A percentile compares a stretch with the other conserved stretches of the same genome.
Conservation (phyloP, 2,113 vertebrate genomes). For the Poecilia latipinna region DNA sequence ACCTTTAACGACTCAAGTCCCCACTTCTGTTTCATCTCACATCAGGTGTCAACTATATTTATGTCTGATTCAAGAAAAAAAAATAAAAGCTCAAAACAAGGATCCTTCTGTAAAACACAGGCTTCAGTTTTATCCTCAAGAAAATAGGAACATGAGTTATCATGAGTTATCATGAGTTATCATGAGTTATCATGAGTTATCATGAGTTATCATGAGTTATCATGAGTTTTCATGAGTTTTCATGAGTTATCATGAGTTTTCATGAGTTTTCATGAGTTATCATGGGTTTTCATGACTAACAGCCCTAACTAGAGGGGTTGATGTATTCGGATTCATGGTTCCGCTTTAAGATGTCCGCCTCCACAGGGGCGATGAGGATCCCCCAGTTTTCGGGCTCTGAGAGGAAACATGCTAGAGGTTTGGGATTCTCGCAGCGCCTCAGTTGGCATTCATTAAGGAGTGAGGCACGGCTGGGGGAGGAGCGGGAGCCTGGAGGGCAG, state of each 20-base stretch:
- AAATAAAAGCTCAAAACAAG: not conserved
- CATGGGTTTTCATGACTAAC: slow-evolving; percentile 58
- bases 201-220: slow-evolving; percentile 42
- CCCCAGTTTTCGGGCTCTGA: slow-evolving; percentile 21
- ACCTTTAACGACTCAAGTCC: too few species aligned
- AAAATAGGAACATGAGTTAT: slow-evolving; percentile 49
- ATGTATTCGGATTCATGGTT: slow-evolving; percentile 43
- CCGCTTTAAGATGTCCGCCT: slow-evolving; percentile 41
- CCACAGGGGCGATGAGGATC: slow-evolving; percentile 22
- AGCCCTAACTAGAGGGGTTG: slow-evolving; percentile 61
- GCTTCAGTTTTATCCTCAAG: not conserved
- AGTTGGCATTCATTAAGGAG: slow-evolving; percentile 65
- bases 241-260: too few species aligned
- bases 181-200: slow-evolving; percentile 42
- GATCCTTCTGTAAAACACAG: not conserved
- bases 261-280: too few species aligned
- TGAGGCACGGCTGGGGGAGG: slow-evolving; percentile 24
- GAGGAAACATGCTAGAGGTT: slow-evolving; percentile 23
- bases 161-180: slow-evolving; percentile 41
- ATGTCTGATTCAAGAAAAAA: not conserved
- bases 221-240: slow-evolving; percentile 11
- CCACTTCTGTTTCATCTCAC: not conserved
- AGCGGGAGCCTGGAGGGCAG: slow-evolving; percentile 46
- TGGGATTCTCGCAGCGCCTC: slow-evolving; percentile 25
- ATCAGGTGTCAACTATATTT: not conserved